Evolutionary conservation across 2,888 invertebrate genomes (phyloP).

Genomic region (Eueremaeus valkanovi): DNA sequence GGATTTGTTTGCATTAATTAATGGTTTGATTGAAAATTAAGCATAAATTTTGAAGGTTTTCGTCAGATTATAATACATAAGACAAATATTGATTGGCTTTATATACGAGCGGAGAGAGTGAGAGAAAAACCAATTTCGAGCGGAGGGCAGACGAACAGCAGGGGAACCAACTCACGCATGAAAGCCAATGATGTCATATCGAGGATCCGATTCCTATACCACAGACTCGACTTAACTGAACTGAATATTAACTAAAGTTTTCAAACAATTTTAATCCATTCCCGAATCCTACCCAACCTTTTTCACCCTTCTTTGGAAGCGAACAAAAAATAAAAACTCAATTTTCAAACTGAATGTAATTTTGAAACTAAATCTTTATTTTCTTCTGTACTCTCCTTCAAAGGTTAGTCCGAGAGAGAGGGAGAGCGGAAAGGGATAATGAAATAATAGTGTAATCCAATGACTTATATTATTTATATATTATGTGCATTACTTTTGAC

Average conservation of each 20-base stretch:
- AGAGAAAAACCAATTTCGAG: neutral
- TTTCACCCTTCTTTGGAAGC: neutral
- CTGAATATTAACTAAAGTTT: neutral
- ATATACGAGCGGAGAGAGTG: neutral
- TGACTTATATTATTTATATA: slow-evolving; percentile 28
- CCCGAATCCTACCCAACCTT: neutral
- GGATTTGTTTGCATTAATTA: slow-evolving; percentile 1
- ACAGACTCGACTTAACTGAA: too few species aligned
- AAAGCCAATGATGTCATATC: neutral
- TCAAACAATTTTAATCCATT: slow-evolving; percentile 25
- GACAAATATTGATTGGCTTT: slow-evolving; percentile 19
- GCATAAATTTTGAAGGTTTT: neutral
- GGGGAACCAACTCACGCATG: neutral
- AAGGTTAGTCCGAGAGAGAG: neutral
- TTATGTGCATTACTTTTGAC: slow-evolving; percentile 14
- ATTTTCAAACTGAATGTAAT: neutral
- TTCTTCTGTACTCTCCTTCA: neutral
- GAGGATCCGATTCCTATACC: slow-evolving; percentile 20
- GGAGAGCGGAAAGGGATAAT: neutral
- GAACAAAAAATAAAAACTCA: neutral
- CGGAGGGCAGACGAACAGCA: slow-evolving; percentile 7
- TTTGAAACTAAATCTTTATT: neutral
- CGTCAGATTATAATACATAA: slow-evolving; percentile 3
- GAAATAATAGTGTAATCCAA: slow-evolving; percentile 19
- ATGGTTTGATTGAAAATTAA: neutral